These are phyloP conservation scores for Meloidogyne exigua DNA, from an alignment of 1,140 invertebrate genomes.

Conservation along the genomic window DNA sequence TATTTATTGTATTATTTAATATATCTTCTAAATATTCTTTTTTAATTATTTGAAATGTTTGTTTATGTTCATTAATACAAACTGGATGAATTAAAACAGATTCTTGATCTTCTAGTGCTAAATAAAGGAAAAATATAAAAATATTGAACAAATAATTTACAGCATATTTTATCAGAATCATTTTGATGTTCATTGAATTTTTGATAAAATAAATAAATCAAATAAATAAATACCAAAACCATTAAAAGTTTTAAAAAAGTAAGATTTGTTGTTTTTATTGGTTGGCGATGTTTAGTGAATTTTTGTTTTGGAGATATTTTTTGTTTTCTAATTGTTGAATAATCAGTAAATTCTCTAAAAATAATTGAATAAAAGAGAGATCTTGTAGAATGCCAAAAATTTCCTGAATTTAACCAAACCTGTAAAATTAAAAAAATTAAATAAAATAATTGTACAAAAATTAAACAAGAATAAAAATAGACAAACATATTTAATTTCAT, in stretches of 20 bases:
- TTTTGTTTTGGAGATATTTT: not conserved
- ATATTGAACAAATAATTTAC: not conserved
- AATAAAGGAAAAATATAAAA: not conserved
- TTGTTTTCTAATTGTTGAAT: not conserved
- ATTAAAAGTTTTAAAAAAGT: not conserved
- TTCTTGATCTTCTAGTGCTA: not conserved
- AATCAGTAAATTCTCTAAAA: not conserved
- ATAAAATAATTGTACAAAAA: not conserved
- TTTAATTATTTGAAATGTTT: not conserved
- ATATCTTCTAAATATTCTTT: not conserved
- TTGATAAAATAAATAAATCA: not conserved
- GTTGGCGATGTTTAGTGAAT: not conserved
- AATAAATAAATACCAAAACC: not conserved
- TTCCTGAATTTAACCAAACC: slow-evolving; percentile 1
- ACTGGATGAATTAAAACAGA: not conserved
- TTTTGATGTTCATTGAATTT: not conserved
- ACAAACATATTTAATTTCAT: slow-evolving; percentile 2
- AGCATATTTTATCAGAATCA: not conserved
- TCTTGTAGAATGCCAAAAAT: not conserved
- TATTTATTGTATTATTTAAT: slow-evolving; percentile 1
- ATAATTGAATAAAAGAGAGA: slow-evolving; percentile 2
- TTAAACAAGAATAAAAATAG: not conserved
- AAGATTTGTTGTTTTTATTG: not conserved
- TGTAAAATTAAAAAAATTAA: not conserved
- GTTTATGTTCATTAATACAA: not conserved